Conservation (phyloP, 2,113 vertebrate species). For the Meleagris gallopavo region DNA sequence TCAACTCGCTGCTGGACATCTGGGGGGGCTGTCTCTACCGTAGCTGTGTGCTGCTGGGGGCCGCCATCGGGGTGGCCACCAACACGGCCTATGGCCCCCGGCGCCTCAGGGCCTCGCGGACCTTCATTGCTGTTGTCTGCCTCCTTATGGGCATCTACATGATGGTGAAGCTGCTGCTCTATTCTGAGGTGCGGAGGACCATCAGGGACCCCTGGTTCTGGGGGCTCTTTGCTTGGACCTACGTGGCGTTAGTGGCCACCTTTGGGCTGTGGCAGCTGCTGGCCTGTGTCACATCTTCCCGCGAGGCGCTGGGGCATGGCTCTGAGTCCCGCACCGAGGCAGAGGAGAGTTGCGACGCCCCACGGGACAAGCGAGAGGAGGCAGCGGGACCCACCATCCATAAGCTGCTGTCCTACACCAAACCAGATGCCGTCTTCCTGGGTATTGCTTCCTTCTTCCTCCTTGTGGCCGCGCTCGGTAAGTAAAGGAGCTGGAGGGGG, state of each 20-base stretch:
- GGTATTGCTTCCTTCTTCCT: constrained; percentile 88
- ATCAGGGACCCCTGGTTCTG: constrained; percentile 87
- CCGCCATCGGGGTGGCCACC: constrained; percentile 84
- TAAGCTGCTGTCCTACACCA: constrained; percentile 90
- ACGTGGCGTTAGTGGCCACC: constrained; percentile 76
- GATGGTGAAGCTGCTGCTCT: constrained; percentile 90
- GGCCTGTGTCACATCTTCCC: constrained; percentile 65
- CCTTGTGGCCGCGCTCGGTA: constrained; percentile 88
- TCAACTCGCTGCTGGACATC: constrained; percentile 86
- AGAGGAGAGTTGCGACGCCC: constrained; percentile 33
- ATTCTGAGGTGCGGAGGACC: constrained; percentile 82
- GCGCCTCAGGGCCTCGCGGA: constrained; percentile 76
- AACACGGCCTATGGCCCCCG: constrained; percentile 84
- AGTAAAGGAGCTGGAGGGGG: constrained; percentile 29
- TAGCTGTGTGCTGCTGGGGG: constrained; percentile 85
- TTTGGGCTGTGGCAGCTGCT: constrained; percentile 84
- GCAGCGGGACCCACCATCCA: constrained; percentile 86
- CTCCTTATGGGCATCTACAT: constrained; percentile 84
- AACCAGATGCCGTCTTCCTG: constrained; percentile 84
- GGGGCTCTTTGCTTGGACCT: constrained; percentile 90
- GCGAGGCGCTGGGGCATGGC: constrained; percentile 55
- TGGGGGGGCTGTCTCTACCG: constrained; percentile 88
- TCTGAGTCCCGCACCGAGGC: constrained; percentile 27
- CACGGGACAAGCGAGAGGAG: constrained; percentile 47
- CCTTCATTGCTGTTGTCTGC: constrained; percentile 79